A percentile compares a stretch with the other conserved stretches of the same genome.
Conservation (phyloP, 1,140 invertebrate genomes). For the Macrosteles quadrilineatus region DNA sequence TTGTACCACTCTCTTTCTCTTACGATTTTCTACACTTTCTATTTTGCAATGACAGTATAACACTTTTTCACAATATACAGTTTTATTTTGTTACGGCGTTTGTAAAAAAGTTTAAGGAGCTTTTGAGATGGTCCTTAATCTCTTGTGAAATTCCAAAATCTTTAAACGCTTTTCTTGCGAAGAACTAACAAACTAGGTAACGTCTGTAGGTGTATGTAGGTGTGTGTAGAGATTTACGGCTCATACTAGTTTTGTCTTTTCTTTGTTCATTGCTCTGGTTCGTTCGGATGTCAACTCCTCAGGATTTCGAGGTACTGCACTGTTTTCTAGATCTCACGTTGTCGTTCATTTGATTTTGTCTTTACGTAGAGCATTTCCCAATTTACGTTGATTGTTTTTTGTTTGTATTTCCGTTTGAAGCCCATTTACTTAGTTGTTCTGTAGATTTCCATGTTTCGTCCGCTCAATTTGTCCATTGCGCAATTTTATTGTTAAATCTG, state of each 20-base stretch:
- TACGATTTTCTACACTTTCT: conserved; percentile 35
- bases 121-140: conserved; percentile 96
- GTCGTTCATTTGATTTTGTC: conserved; percentile 33
- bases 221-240: conserved; percentile 13
- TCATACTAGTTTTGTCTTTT: conserved; percentile 50
- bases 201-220: conserved; percentile 3
- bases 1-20: conserved; percentile 32
- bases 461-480: conserved; percentile 29
- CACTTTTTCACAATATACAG: conserved; percentile 37
- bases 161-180: neutral
- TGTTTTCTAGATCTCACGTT: conserved; percentile 45
- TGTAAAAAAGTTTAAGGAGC: conserved; percentile 72
- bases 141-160: conserved; percentile 1
- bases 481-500: conserved; percentile 22
- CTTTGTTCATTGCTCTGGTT: conserved; percentile 57
- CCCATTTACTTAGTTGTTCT: conserved; percentile 25
- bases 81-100: conserved; percentile 31
- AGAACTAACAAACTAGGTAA: neutral
- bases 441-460: conserved; percentile 33
- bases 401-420: conserved; percentile 15
- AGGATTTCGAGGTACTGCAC: conserved; percentile 72
- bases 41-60: conserved; percentile 31
- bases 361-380: conserved; percentile 35
- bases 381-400: conserved; percentile 28
- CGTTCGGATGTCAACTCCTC: conserved; percentile 54